phyloP scores from a whole-genome alignment of 2,888 invertebrate genomes.

The Volucella inflata region DNA sequence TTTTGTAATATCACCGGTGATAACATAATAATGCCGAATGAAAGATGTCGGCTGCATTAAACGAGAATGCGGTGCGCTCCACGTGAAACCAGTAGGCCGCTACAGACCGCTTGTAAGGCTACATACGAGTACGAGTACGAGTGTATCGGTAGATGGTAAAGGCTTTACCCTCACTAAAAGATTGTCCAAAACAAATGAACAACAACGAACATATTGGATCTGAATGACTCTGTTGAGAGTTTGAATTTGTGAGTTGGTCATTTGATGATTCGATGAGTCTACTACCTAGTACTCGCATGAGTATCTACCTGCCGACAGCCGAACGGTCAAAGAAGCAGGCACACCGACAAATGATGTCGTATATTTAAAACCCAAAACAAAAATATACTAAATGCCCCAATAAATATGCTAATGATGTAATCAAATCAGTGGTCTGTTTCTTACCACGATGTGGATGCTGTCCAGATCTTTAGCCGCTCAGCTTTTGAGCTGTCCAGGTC shows the following conservation, averaged over 20 bases:
- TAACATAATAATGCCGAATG: slow-evolving; percentile 75
- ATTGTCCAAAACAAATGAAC: slow-evolving; percentile 73
- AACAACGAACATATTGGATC: slow-evolving; percentile 74
- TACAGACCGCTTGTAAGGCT: slow-evolving; percentile 6
- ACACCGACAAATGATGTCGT: slow-evolving; percentile 71
- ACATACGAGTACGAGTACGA: no score
- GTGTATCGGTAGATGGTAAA: slow-evolving; percentile 23
- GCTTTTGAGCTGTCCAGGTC: slow-evolving; percentile 6
- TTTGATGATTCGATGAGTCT: slow-evolving; percentile 17
- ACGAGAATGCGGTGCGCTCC: slow-evolving; percentile 51
- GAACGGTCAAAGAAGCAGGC: slow-evolving; percentile 7
- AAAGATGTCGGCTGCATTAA: slow-evolving; percentile 74
- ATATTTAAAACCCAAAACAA: slow-evolving; percentile 76
- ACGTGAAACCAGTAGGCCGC: slow-evolving; percentile 74
- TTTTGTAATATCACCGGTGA: slow-evolving; percentile 75
- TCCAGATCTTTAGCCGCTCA: slow-evolving; percentile 4
- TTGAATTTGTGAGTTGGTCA: slow-evolving; percentile 15
- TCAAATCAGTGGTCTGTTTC: slow-evolving; percentile 71
- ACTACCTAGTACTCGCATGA: slow-evolving; percentile 13
- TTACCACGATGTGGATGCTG: slow-evolving; percentile 27
- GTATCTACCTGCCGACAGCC: slow-evolving; percentile 58
- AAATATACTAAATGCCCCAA: slow-evolving; percentile 76
- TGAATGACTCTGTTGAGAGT: slow-evolving; percentile 58
- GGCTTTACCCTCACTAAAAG: slow-evolving; percentile 32
- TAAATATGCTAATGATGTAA: slow-evolving; percentile 76